These are phyloP conservation scores for Bilobella aurantiaca DNA, from an alignment of 1,140 invertebrate species.

Conservation along the genomic window DNA sequence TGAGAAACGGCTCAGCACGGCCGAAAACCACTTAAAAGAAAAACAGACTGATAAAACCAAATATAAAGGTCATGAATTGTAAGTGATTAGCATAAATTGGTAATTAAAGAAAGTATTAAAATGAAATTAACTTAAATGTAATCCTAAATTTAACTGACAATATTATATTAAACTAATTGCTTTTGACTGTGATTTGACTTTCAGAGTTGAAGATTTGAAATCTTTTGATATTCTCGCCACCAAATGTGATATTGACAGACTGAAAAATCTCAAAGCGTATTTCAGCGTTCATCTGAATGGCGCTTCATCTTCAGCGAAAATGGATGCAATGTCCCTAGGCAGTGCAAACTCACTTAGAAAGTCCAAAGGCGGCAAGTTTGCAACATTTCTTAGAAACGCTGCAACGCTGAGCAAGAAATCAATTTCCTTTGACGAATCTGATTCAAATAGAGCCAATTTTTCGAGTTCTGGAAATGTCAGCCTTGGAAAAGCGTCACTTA, in stretches of 20 bases:
- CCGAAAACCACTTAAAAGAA: too few species aligned
- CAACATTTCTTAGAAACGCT: constrained; percentile 25
- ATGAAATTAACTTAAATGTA: too few species aligned
- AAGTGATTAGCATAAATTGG: too few species aligned
- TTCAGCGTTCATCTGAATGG: constrained; percentile 22
- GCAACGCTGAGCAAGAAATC: constrained; percentile 20
- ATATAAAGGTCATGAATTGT: too few species aligned
- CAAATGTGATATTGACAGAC: constrained; percentile 27
- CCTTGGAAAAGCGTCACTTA: background rate
- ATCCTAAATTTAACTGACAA: too few species aligned
- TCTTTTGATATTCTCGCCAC: constrained; percentile 18
- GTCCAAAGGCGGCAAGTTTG: constrained; percentile 19
- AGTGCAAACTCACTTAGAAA: constrained; percentile 23
- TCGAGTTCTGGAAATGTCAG: background rate
- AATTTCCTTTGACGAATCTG: constrained; percentile 29
- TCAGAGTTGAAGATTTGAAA: constrained; percentile 20
- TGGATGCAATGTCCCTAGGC: constrained; percentile 26
- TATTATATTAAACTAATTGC: too few species aligned
- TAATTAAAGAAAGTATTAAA: too few species aligned
- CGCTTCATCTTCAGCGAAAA: background rate
- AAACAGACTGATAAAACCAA: constrained; percentile 36
- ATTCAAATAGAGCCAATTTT: background rate
- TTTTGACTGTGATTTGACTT: too few species aligned
- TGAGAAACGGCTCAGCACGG: too few species aligned
- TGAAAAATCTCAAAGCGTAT: constrained; percentile 17